Evolutionary conservation across 2,113 vertebrate genomes (phyloP).

Genomic region (Hassar affinis): DNA sequence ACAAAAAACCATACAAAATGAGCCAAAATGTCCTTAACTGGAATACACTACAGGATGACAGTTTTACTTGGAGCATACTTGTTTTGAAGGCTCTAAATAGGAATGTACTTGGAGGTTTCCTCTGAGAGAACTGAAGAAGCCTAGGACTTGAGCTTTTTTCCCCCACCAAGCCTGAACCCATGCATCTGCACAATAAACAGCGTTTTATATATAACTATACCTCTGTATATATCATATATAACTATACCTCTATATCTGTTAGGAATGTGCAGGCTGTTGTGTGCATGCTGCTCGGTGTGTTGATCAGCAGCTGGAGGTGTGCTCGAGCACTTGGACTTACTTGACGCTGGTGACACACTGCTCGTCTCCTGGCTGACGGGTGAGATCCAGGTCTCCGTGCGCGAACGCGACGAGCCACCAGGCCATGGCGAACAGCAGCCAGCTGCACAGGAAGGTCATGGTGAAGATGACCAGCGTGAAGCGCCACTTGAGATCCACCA

Average conservation of each 20-base stretch:
- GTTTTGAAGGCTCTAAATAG: background rate
- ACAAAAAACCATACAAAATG: background rate
- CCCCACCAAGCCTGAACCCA: background rate
- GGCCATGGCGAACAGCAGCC: constrained; percentile 96
- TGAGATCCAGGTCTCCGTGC: constrained; percentile 85
- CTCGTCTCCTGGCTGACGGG: constrained; percentile 51
- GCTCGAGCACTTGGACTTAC: constrained; percentile 71
- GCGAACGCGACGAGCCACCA: constrained; percentile 98
- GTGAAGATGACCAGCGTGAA: constrained; percentile 98
- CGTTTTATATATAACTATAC: too few species aligned
- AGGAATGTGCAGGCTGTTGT: background rate
- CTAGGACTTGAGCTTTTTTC: background rate
- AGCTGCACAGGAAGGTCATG: constrained; percentile 96
- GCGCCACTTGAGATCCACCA: constrained; percentile 97
- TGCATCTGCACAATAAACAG: too few species aligned
- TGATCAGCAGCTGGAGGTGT: background rate
- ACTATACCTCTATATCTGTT: too few species aligned
- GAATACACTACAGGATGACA: background rate
- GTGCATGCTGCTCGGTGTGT: background rate
- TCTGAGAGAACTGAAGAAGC: background rate
- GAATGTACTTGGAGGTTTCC: background rate
- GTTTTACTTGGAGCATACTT: background rate
- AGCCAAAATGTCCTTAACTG: background rate
- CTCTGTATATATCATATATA: too few species aligned
- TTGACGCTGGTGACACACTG: constrained; percentile 88